Percentiles rank a stretch among this genome's conserved stretches.
Evolutionary conservation across 2,888 invertebrate genomes (phyloP).

Genomic region (Terebella lapidaria): DNA sequence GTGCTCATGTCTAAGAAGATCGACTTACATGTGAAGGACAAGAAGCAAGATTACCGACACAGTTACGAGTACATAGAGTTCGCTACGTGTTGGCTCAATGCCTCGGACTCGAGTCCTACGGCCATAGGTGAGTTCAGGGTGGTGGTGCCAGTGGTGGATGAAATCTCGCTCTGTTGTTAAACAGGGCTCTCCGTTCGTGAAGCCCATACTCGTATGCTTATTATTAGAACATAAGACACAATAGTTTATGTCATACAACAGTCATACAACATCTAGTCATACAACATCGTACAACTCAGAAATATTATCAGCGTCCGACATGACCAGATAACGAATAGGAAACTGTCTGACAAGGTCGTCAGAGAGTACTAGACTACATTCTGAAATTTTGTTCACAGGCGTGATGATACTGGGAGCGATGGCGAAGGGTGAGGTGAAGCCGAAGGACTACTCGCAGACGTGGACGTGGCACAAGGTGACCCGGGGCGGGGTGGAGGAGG

Average conservation of each 20-base stretch:
- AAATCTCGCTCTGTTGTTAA: too few species aligned
- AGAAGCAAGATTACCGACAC: background rate
- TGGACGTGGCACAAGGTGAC: background rate
- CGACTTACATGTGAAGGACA: background rate
- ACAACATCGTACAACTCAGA: too few species aligned
- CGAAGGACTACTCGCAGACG: background rate
- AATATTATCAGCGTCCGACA: too few species aligned
- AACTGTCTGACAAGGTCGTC: too few species aligned
- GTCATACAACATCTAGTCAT: too few species aligned
- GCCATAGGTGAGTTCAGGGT: background rate
- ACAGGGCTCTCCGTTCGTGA: too few species aligned
- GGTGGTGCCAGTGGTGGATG: background rate
- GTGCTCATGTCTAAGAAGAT: conserved; percentile 1
- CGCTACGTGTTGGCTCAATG: too few species aligned
- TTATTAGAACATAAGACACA: too few species aligned
- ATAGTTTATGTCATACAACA: too few species aligned
- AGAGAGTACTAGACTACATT: too few species aligned
- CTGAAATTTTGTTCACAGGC: background rate
- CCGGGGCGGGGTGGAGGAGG: background rate
- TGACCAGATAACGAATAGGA: too few species aligned
- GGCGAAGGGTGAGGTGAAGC: background rate
- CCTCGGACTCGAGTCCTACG: background rate
- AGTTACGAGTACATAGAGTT: background rate
- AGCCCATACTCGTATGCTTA: too few species aligned
- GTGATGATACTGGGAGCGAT: background rate